Percentiles rank a stretch among this genome's conserved stretches.
Evolutionary conservation across 2,797 vertebrate genomes (phyloP).

Genomic region (Pseudotriccus pelzelni): DNA sequence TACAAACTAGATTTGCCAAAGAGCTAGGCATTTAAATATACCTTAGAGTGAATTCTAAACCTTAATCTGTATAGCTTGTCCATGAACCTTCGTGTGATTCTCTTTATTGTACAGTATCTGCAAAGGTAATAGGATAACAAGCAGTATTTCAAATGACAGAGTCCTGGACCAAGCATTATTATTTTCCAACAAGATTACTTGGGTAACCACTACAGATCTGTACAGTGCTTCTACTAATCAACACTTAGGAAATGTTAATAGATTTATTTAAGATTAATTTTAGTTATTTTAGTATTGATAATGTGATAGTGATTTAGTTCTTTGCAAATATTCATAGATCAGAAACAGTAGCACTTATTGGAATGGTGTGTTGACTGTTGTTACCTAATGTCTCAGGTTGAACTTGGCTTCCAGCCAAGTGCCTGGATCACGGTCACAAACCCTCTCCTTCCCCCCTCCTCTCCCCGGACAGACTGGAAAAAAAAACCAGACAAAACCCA

Average conservation of each 20-base stretch:
- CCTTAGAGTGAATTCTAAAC: background rate
- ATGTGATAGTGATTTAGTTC: background rate
- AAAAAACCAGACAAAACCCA: no score
- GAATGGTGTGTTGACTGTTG: background rate
- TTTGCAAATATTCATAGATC: background rate
- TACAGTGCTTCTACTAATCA: background rate
- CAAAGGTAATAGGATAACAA: background rate
- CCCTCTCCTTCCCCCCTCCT: no score
- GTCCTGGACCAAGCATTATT: background rate
- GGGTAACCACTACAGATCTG: background rate
- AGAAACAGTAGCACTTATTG: background rate
- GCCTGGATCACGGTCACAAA: no score
- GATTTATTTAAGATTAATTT: background rate
- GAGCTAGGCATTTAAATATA: background rate
- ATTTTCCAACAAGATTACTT: background rate
- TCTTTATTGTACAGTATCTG: background rate
- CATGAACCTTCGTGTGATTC: background rate
- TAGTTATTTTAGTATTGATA: background rate
- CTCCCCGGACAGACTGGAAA: no score
- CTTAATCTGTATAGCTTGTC: background rate
- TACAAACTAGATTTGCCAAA: background rate
- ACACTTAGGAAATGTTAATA: background rate
- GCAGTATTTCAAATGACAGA: background rate
- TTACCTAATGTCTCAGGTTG: no score
- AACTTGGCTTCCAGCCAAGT: no score